Evolutionary conservation across 1,140 invertebrate genomes (phyloP), one percentile per base, ranked within the genome.

Genomic region (Agrilus planipennis): DNA sequence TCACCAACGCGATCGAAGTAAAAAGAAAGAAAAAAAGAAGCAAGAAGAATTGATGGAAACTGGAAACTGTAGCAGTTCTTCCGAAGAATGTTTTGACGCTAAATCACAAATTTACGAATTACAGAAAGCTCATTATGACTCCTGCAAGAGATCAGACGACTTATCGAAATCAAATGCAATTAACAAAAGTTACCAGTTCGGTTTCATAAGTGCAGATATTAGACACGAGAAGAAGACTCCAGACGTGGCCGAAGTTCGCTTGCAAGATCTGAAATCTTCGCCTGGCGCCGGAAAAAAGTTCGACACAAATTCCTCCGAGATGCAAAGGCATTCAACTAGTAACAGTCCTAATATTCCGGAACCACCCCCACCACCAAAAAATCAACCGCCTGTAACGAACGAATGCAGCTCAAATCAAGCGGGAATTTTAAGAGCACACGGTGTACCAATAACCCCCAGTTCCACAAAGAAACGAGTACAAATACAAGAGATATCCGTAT

Each of bases 401-500:
- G n/a, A n/a, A n/a, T n/a, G n/a, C n/a, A n/a, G n/a, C n/a, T 50
- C 60, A 11, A 54, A 63, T 44, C 72, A 65, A 47, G 65, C 64
- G 2, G 77, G 77, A 0, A 81, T 81, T 15, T 57, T 80, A 4
- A 55, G 77, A 18, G 70, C 77, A 45, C 68, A 73, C 1, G 55
- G 57, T 10, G 54, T 60, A 12, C 60, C 59, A 7, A 58, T 60
- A 2, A 73, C 72, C 2, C 72, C 75, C 0, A 78, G 76, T 25
- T 75, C 78, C 34, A 76, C 81, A 63, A 87, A 87, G 62, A 87
- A 87, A 64, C 73, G 84, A 51, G 84, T 87, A 45, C 84, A 87
- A 64, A 87, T 87, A 62, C 83, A 86, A 62, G 83, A 87, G 60
- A 87, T 87, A 67, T 86, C 83, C 29, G 84, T 86, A 62, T 87